Percentiles rank a stretch among this genome's conserved stretches.
Evolutionary conservation across 2,888 invertebrate species (phyloP).

Genomic region (Drosophila kanekoi): DNA sequence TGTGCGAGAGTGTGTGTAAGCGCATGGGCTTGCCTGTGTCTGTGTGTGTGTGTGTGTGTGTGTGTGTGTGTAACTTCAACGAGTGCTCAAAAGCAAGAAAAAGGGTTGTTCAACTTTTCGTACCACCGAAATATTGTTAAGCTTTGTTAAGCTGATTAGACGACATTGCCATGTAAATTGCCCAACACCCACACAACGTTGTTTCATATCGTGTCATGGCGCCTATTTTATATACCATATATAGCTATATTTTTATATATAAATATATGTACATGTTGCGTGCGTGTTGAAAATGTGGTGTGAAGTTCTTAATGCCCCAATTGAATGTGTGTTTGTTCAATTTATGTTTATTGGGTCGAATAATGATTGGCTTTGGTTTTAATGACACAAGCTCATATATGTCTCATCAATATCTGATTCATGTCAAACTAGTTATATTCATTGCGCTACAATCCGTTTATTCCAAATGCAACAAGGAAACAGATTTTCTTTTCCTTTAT

Average conservation of each 20-base stretch:
- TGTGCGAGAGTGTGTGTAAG: neutral
- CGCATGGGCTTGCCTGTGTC: too few relatives aligned
- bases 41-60: conserved; percentile 1
- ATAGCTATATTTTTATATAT: neutral
- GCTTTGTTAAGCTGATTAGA: conserved; percentile 69
- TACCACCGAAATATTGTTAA: conserved; percentile 38
- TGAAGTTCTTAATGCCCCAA: conserved; percentile 38
- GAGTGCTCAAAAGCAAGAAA: conserved; percentile 34
- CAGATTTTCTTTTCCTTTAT: too few relatives aligned
- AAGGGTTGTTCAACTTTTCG: conserved; percentile 70
- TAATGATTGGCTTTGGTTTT: conserved; percentile 17
- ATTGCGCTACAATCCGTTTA: too few relatives aligned
- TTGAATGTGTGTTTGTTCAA: conserved; percentile 33
- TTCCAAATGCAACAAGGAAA: too few relatives aligned
- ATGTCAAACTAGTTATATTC: too few relatives aligned
- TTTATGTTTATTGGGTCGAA: conserved; percentile 32
- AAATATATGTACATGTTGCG: conserved; percentile 13
- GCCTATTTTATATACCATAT: neutral
- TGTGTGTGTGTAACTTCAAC: conserved; percentile 11
- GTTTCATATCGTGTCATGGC: neutral
- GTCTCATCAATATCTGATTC: too few relatives aligned
- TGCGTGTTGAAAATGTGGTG: conserved; percentile 34
- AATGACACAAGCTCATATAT: neutral
- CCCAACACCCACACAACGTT: conserved; percentile 10
- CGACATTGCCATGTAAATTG: conserved; percentile 40